These are phyloP conservation scores for Opisthograptis luteolata DNA, from an alignment of 2,888 invertebrate species.

Conservation along the genomic window DNA sequence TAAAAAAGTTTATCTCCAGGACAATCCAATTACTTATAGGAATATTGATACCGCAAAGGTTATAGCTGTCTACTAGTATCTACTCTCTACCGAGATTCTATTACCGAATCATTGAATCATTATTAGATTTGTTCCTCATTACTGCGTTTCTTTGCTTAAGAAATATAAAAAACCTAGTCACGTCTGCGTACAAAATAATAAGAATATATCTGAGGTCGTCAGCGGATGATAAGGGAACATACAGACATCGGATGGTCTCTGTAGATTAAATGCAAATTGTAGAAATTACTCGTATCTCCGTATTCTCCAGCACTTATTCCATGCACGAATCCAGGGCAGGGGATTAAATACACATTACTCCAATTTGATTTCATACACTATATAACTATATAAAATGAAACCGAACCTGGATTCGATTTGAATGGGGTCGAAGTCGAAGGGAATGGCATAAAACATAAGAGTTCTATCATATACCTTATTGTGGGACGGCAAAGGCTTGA, in stretches of 20 bases:
- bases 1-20: too few relatives aligned
- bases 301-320: background rate
- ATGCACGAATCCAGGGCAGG: background rate
- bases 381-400: too few relatives aligned
- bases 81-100: background rate
- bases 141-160: constrained; percentile 26
- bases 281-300: constrained; percentile 44
- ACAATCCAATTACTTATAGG: background rate
- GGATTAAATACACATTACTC: background rate
- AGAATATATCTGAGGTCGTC: constrained; percentile 41
- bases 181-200: constrained; percentile 45
- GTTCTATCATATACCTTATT: too few relatives aligned
- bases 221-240: constrained; percentile 40
- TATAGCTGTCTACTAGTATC: too few relatives aligned
- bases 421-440: too few relatives aligned
- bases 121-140: constrained; percentile 3
- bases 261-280: constrained; percentile 53
- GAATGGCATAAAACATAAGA: too few relatives aligned
- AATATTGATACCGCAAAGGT: background rate
- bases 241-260: constrained; percentile 40
- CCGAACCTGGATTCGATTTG: too few relatives aligned
- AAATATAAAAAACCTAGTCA: constrained; percentile 34
- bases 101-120: background rate
- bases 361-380: too few relatives aligned
- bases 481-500: too few relatives aligned